Evolutionary conservation across 2,797 vertebrate genomes (phyloP).

Genomic region (Serranus cabrilla): DNA sequence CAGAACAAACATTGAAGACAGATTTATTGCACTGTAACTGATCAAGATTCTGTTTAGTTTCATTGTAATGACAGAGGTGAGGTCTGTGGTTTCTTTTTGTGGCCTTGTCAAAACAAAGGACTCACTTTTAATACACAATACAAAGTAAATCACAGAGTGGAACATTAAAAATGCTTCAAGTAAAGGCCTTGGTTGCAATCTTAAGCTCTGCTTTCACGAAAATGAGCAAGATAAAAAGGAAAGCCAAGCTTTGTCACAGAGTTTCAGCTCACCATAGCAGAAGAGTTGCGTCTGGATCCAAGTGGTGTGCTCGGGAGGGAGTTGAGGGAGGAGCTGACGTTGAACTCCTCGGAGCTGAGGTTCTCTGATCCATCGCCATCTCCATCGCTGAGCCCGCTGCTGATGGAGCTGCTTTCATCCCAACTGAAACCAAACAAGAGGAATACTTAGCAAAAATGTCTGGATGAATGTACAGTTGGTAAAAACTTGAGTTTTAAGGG

Average conservation of each 20-base stretch:
- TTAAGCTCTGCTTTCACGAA: conserved; percentile 25
- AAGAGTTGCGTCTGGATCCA: conserved; percentile 93
- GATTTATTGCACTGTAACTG: conserved; percentile 5
- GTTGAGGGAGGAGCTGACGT: conserved; percentile 96
- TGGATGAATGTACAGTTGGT: neutral
- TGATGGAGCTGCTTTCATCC: conserved; percentile 99
- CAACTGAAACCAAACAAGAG: conserved; percentile 86
- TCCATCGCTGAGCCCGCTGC: conserved; percentile 97
- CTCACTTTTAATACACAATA: conserved; percentile 25
- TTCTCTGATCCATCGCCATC: conserved; percentile 91
- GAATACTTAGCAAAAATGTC: conserved; percentile 14
- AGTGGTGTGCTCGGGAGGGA: conserved; percentile 95
- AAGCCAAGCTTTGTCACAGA: conserved; percentile 7
- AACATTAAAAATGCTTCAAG: conserved; percentile 20
- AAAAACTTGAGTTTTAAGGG: conserved; percentile 10
- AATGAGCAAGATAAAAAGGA: conserved; percentile 2
- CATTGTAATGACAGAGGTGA: conserved; percentile 36
- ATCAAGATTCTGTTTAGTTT: conserved; percentile 4
- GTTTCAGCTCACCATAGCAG: conserved; percentile 89
- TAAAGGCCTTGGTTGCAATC: conserved; percentile 12
- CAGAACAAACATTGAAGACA: neutral
- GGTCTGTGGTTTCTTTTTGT: conserved; percentile 40
- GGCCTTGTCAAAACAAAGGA: conserved; percentile 47
- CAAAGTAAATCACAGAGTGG: conserved; percentile 38
- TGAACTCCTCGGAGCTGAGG: conserved; percentile 98